Evolutionary conservation across 2,888 invertebrate genomes (phyloP), one percentile per base, ranked within the genome.

Genomic region (Copidosoma aretas): DNA sequence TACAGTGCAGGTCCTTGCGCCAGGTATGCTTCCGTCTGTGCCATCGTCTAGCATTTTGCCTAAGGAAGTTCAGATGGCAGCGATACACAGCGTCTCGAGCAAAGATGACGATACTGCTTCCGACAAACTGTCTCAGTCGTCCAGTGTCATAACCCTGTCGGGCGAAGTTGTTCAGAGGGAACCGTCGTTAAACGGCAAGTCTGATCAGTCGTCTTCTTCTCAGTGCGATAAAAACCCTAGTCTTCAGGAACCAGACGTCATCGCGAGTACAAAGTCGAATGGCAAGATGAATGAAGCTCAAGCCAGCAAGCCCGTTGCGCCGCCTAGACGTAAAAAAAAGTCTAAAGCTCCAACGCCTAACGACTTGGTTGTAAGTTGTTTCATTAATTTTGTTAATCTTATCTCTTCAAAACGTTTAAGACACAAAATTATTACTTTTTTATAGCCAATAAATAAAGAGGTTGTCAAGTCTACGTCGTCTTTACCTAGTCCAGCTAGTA

Each of bases 221-320:
- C 77, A 79, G 71, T 75, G 72, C 72, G 79, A 80, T 64, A 79
- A 80, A 72, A 80, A 73, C 72, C 76, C 80, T 57, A 75, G 80
- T 57, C 86, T 90, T 81, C 90, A 90, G 80, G 95, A 95, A 84
- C 96, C 96, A 1, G 96, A 97, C 85, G 94, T 96, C 78, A 94
- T 96, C 76, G 94, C 94, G 68, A 96, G 95, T 85, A 94, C 95
- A 73, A 96, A 95, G 71, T 80, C 77, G 74, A 81, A 81, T 67
- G 79, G 81, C 41, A 83, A 84, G 71, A 67, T 74, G 25, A 71
- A 74, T 22, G 82, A 83, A 62, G 69, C 68, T 53, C 75, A 77
- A 74, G 78, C 75, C 46, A 75, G 75, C 56, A 76, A 78, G 46
- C 91, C 92, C 4, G 86, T 92, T 51, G 90, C 94, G 64, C 95